phyloP scores from a whole-genome alignment of 53 echinoderm and acorn worm species.

The Crossaster papposus region DNA sequence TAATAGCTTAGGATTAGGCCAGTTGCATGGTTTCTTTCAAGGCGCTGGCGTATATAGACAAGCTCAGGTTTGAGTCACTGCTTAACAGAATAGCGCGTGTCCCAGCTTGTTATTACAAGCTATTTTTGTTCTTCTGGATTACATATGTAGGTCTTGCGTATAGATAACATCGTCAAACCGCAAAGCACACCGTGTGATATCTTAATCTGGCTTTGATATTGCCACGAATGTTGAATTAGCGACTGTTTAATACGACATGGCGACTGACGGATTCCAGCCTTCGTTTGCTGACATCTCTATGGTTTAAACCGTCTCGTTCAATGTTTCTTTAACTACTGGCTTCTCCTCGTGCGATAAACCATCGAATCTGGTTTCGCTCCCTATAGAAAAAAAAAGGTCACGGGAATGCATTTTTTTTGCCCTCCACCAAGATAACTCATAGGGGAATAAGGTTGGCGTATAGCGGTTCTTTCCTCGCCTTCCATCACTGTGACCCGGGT shows the following conservation, averaged over 20 bases:
- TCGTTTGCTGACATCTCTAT: not conserved
- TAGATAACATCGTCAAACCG: not conserved
- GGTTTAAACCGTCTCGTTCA: slow-evolving; percentile 6
- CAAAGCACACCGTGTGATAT: slow-evolving; percentile 3
- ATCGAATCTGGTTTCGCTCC: slow-evolving; percentile 27
- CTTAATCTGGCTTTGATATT: slow-evolving; percentile 43
- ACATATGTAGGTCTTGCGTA: not conserved
- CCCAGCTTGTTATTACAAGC: not conserved
- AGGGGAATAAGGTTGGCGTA: too few species aligned
- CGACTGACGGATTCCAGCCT: slow-evolving; percentile 48
- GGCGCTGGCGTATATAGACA: too few species aligned
- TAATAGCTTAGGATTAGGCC: too few species aligned
- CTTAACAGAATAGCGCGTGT: not conserved
- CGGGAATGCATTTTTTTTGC: not conserved
- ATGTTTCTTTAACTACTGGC: not conserved
- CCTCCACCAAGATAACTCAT: too few species aligned
- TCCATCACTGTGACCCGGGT: too few species aligned
- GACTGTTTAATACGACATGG: slow-evolving; percentile 25
- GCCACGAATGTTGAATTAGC: slow-evolving; percentile 33
- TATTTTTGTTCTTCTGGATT: not conserved
- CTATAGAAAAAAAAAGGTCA: not conserved
- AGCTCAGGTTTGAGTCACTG: not conserved
- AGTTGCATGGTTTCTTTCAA: too few species aligned
- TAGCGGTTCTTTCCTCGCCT: too few species aligned
- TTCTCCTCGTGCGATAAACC: slow-evolving; percentile 18